Percentiles rank a stretch among this genome's conserved stretches.
Conservation (phyloP, 2,888 invertebrate genomes). For the Lycocerus yunnanus region DNA sequence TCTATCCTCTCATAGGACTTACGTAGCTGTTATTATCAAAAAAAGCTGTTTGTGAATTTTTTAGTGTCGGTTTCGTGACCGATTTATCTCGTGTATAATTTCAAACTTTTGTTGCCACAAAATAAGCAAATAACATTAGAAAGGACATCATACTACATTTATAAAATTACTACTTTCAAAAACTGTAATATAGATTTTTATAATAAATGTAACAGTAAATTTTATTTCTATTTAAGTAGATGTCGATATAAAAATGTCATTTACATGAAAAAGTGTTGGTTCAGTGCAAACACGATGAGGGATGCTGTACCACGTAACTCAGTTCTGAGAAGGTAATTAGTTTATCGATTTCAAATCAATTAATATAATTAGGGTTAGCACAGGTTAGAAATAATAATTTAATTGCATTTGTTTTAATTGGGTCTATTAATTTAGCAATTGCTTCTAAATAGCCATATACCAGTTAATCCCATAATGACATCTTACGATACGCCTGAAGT, state of each 20-base stretch:
- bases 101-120: slow-evolving; percentile 3
- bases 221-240: background rate
- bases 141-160: background rate
- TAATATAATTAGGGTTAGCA: background rate
- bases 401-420: background rate
- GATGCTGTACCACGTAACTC: background rate
- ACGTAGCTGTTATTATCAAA: background rate
- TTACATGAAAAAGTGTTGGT: background rate
- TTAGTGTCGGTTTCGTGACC: background rate
- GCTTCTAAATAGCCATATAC: background rate
- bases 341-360: background rate
- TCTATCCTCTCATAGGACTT: background rate
- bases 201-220: background rate
- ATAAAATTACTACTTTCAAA: background rate
- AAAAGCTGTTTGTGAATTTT: slow-evolving; percentile 4
- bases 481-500: background rate
- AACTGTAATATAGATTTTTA: background rate
- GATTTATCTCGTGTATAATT: background rate
- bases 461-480: background rate
- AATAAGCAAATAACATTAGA: background rate
- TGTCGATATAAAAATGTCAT: background rate
- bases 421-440: background rate
- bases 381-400: background rate
- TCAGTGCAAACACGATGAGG: background rate
- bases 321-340: background rate